Conservation (phyloP, 2,888 invertebrate genomes). For the Hoplodrina blanda region DNA sequence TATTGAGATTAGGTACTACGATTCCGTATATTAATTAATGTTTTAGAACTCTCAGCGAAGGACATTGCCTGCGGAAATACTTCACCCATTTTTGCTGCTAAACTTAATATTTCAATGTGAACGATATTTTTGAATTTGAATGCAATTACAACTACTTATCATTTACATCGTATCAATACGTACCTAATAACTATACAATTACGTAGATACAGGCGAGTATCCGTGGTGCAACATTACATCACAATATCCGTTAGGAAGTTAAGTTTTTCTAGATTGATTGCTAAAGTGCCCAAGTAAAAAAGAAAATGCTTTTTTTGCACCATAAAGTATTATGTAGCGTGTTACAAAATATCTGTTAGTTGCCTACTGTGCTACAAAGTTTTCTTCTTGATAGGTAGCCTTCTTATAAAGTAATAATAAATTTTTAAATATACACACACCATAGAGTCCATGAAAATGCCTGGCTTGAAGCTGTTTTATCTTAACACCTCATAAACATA, state of each 20-base stretch:
- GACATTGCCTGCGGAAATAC: neutral
- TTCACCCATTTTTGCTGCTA: neutral
- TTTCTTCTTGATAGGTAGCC: neutral
- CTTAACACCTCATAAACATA: no score
- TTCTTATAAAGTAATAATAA: neutral
- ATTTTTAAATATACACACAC: neutral
- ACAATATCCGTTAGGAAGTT: constrained; percentile 58
- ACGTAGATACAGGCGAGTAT: constrained; percentile 27
- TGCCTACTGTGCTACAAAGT: neutral
- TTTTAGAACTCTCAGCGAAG: no score
- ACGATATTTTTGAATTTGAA: neutral
- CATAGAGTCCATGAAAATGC: no score
- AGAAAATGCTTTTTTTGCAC: constrained; percentile 31
- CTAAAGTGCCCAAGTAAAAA: constrained; percentile 37
- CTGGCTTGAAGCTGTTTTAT: no score
- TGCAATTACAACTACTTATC: neutral
- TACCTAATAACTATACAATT: constrained; percentile 34
- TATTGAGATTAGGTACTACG: no score
- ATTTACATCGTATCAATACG: constrained; percentile 13
- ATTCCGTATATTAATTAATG: no score
- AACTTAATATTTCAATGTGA: neutral
- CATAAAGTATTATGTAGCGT: neutral
- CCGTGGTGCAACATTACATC: constrained; percentile 37
- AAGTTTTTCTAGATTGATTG: constrained; percentile 55
- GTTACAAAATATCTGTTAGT: neutral